These are phyloP conservation scores for Tribolium freemani DNA, from an alignment of 2,888 invertebrate genomes.

Conservation along the genomic window DNA sequence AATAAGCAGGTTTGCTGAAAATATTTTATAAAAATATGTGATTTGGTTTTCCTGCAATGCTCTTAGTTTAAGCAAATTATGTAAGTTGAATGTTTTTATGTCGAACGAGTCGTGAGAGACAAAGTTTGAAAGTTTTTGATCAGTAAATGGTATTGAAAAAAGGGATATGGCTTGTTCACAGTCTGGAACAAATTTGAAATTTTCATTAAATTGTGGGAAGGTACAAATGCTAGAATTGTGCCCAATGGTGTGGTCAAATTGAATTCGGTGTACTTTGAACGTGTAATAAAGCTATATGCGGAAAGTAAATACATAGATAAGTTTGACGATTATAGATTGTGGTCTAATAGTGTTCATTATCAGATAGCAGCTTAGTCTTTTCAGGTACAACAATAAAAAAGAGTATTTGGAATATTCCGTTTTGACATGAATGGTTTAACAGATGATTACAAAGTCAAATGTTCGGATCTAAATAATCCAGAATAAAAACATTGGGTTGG, in stretches of 20 bases:
- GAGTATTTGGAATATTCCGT: conserved; percentile 32
- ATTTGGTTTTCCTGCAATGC: neutral
- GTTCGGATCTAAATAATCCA: conserved; percentile 38
- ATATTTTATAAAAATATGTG: neutral
- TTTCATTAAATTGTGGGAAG: neutral
- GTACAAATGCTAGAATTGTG: neutral
- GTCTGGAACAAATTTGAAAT: neutral
- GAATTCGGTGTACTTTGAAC: neutral
- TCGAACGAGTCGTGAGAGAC: neutral
- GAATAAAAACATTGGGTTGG: conserved; percentile 18
- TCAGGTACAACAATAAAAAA: conserved; percentile 18
- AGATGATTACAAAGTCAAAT: conserved; percentile 43
- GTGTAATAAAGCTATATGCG: neutral
- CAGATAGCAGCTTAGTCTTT: conserved; percentile 6
- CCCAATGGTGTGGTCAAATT: neutral
- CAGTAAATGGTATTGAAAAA: neutral
- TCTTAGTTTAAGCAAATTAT: neutral
- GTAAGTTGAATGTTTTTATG: neutral
- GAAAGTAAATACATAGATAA: conserved; percentile 3
- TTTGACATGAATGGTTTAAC: conserved; percentile 36
- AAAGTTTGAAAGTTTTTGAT: neutral
- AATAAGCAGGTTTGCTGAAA: neutral
- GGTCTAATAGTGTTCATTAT: neutral
- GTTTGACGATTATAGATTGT: conserved; percentile 3
- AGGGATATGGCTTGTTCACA: neutral